A percentile compares a stretch with the other conserved stretches of the same genome.
Conservation (phyloP, 2,113 vertebrate species). For the Plotosus lineatus region DNA sequence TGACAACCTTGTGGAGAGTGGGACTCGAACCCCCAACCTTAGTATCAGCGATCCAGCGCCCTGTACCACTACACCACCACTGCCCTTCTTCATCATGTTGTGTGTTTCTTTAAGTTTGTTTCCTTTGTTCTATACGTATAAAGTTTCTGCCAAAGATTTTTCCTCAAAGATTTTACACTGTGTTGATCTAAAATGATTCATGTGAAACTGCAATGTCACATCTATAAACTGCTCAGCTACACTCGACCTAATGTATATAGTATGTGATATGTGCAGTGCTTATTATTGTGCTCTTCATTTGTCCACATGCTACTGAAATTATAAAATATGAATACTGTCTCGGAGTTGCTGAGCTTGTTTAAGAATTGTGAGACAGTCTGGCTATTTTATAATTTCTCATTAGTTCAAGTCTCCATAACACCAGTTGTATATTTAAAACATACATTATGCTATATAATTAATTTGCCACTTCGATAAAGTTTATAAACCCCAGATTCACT, state of each 20-base stretch:
- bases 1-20: too few relatives aligned
- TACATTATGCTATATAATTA: neutral
- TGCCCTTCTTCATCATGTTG: too few relatives aligned
- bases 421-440: neutral
- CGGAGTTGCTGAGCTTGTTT: neutral
- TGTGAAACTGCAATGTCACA: neutral
- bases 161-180: neutral
- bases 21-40: too few relatives aligned
- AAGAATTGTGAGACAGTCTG: neutral
- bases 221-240: neutral
- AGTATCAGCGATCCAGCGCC: too few relatives aligned
- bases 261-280: neutral
- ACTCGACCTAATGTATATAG: neutral
- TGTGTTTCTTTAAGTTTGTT: neutral
- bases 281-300: neutral
- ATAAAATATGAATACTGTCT: neutral
- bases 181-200: neutral
- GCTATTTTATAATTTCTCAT: neutral
- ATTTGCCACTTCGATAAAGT: neutral
- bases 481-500: neutral
- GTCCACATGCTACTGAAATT: neutral
- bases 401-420: neutral
- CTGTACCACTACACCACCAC: too few relatives aligned
- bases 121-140: neutral
- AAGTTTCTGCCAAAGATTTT: neutral